Conservation (phyloP, 2,888 invertebrate genomes). For the Gastrophysa polygoni region DNA sequence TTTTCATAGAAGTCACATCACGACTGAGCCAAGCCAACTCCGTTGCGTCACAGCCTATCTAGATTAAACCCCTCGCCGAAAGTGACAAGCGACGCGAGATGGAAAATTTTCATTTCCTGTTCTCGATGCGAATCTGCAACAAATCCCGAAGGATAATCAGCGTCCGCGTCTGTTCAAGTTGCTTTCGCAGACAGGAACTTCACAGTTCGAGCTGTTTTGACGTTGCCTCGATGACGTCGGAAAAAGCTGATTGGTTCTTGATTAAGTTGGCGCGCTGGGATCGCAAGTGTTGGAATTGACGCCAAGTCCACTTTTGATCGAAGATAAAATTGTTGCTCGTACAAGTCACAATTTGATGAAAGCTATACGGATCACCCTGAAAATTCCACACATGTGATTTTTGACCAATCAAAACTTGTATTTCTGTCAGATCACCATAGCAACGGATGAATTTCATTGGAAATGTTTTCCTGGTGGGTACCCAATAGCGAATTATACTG, state of each 20-base stretch:
- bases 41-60: not conserved
- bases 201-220: not conserved
- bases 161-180: not conserved
- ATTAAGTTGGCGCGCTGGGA: not conserved
- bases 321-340: too few relatives aligned
- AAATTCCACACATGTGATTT: too few relatives aligned
- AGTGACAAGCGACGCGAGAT: constrained; percentile 2
- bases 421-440: too few relatives aligned
- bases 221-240: not conserved
- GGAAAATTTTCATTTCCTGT: constrained; percentile 19
- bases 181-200: constrained; percentile 1
- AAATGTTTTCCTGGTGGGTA: too few relatives aligned
- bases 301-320: too few relatives aligned
- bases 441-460: too few relatives aligned
- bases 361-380: too few relatives aligned
- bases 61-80: not conserved
- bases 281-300: not conserved
- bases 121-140: not conserved
- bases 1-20: not conserved
- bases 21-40: not conserved
- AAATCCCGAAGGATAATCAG: constrained; percentile 11
- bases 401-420: too few relatives aligned
- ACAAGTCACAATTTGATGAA: too few relatives aligned
- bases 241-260: constrained; percentile 4
- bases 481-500: too few relatives aligned